phyloP scores from a whole-genome alignment of 2,113 vertebrate genomes.

The Regulus satrapa region DNA sequence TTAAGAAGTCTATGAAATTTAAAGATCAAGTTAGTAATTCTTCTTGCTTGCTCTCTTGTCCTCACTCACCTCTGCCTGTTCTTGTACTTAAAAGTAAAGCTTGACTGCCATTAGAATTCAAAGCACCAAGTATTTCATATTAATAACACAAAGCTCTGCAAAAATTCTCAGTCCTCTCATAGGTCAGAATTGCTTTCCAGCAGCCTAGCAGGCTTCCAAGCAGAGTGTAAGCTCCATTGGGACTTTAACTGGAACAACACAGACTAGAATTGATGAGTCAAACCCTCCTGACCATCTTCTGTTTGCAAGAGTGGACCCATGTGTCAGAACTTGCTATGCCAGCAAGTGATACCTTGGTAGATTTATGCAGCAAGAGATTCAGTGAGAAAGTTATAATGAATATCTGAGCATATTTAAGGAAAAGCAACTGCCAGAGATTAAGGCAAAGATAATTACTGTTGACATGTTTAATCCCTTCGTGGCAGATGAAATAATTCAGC shows the following conservation, averaged over 20 bases:
- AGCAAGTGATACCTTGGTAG: background rate
- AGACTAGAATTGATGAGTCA: background rate
- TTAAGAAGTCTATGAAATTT: background rate
- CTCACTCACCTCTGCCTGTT: background rate
- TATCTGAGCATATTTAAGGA: background rate
- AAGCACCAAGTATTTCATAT: background rate
- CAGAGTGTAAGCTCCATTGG: background rate
- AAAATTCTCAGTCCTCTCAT: background rate
- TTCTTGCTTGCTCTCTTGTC: background rate
- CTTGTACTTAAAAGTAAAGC: background rate
- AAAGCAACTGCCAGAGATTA: slow-evolving; percentile 22
- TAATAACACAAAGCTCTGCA: background rate
- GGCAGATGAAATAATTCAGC: slow-evolving; percentile 26
- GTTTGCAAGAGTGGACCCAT: background rate
- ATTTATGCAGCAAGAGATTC: background rate
- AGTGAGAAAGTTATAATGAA: slow-evolving; percentile 32
- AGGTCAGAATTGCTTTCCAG: background rate
- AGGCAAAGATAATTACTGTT: slow-evolving; percentile 43
- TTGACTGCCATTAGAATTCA: background rate
- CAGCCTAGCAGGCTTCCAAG: background rate
- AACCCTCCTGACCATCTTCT: background rate
- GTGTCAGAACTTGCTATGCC: background rate
- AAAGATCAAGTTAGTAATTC: background rate
- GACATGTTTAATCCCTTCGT: slow-evolving; percentile 32
- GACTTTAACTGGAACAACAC: background rate